Evolutionary conservation across 2,797 vertebrate species (phyloP), one percentile per base, ranked within the genome.

Genomic region (Myoxocephalus aenaeus): DNA sequence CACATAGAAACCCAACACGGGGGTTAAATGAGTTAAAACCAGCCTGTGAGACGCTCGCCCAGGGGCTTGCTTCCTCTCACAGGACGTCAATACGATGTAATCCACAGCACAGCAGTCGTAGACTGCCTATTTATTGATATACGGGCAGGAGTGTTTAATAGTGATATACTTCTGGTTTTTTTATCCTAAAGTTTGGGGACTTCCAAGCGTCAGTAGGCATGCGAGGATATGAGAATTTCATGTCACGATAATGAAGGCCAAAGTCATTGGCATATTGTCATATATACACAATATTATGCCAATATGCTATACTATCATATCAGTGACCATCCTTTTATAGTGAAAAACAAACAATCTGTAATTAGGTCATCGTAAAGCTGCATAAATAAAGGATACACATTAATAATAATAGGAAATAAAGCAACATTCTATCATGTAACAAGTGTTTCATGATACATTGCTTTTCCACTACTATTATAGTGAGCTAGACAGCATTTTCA

Each of bases 11-110:
- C 65, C 20, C 73, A 4, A 50, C 46, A n/a, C 14, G 3, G 70
- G 81, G 82, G 79, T 54, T 79, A 77, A 87, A 89, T 65, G 65
- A 88, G 77, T 80, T 83, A 79, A 87, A 86, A 75, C 13, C 44
- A 11, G 68, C 62, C 77, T 36, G 80, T 86, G 85, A 80, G 65
- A 65, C 17, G 67, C 70, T 63, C 54, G 65, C 66, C 73, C 29
- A 50, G 80, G 70, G 79, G 68, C 62, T 54, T 3, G 61, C 70
- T 74, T 76, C 83, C 72, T 74, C 81, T 70, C 77, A 3, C 66
- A 71, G 87, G 75, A 82, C 20, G 74, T 86, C 88, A 86, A 84
- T 89, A 80, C 63, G 42, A 83, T 64, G 75, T 56, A 76, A 71
- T 75, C 88, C 79, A 74, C 72, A 65, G 64, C 75, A 53, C 59